These are phyloP conservation scores for Aleiodes sp. DNA, from an alignment of 1,140 invertebrate genomes.

Conservation along the genomic window DNA sequence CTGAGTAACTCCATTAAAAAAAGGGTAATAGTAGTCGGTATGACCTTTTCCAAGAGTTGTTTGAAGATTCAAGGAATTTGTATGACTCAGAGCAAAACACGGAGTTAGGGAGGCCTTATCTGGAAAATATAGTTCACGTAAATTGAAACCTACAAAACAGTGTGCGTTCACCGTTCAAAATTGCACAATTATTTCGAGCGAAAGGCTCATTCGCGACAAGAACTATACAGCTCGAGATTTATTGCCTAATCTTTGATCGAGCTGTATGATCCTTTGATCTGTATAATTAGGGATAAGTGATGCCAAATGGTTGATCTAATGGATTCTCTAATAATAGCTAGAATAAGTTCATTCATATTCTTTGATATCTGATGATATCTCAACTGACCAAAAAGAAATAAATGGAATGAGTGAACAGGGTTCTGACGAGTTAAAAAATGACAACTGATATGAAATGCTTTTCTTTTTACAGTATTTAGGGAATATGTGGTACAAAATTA, in stretches of 20 bases:
- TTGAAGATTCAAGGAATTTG: neutral
- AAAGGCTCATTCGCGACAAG: constrained; percentile 20
- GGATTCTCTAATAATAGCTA: too few species aligned
- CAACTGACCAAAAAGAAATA: too few species aligned
- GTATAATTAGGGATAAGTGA: constrained; percentile 17
- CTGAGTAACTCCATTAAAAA: too few species aligned
- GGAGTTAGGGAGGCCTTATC: neutral
- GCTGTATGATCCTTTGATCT: neutral
- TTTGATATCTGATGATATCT: too few species aligned
- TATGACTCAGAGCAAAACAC: neutral
- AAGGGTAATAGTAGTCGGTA: neutral
- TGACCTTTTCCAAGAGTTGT: constrained; percentile 1
- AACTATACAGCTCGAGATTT: constrained; percentile 19
- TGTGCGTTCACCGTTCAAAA: constrained; percentile 9
- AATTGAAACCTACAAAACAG: constrained; percentile 30
- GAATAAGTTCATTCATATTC: too few species aligned
- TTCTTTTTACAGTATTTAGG: too few species aligned
- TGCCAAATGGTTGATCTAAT: constrained; percentile 22
- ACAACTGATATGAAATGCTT: too few species aligned
- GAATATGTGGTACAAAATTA: neutral
- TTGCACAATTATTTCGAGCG: constrained; percentile 29
- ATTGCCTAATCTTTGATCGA: constrained; percentile 26
- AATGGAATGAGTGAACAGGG: too few species aligned
- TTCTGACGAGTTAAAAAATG: too few species aligned
- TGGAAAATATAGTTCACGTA: constrained; percentile 1